Conservation (phyloP, 2,888 invertebrate species). For the Beris morrisii region DNA sequence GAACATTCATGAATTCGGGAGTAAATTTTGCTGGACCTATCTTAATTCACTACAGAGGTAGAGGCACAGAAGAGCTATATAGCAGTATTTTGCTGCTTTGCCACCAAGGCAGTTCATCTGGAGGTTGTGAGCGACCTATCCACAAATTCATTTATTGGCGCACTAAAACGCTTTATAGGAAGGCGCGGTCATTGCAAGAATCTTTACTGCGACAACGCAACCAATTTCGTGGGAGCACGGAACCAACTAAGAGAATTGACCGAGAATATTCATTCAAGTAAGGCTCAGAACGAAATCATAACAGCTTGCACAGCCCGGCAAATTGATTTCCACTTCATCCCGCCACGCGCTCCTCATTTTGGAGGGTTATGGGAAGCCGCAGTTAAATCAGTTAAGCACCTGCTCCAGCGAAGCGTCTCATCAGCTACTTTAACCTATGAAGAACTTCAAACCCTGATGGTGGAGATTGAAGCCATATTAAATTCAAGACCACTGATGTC, state of each 20-base stretch:
- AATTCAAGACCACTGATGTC: conserved; percentile 44
- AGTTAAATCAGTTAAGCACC: conserved; percentile 39
- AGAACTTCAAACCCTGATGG: conserved; percentile 43
- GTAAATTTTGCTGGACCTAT: too few relatives aligned
- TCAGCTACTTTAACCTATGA: conserved; percentile 41
- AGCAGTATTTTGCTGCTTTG: conserved; percentile 31
- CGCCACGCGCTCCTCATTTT: conserved; percentile 36
- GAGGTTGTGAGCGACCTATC: conserved; percentile 25
- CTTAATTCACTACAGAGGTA: too few relatives aligned
- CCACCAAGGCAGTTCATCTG: conserved; percentile 31
- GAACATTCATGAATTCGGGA: too few relatives aligned
- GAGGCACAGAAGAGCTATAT: conserved; percentile 32
- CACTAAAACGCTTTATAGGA: conserved; percentile 22
- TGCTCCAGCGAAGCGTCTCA: neutral
- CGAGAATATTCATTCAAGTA: neutral
- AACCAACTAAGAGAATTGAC: conserved; percentile 18
- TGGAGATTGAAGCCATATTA: conserved; percentile 43
- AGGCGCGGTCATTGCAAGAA: conserved; percentile 29
- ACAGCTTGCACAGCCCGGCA: neutral
- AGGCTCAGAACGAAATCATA: neutral
- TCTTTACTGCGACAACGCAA: conserved; percentile 30
- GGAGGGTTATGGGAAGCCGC: conserved; percentile 40
- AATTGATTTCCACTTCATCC: conserved; percentile 15
- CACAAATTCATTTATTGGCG: conserved; percentile 24
- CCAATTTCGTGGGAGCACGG: conserved; percentile 31